These are phyloP conservation scores for Podargus strigoides DNA, from an alignment of 2,797 vertebrate genomes.

Conservation along the genomic window DNA sequence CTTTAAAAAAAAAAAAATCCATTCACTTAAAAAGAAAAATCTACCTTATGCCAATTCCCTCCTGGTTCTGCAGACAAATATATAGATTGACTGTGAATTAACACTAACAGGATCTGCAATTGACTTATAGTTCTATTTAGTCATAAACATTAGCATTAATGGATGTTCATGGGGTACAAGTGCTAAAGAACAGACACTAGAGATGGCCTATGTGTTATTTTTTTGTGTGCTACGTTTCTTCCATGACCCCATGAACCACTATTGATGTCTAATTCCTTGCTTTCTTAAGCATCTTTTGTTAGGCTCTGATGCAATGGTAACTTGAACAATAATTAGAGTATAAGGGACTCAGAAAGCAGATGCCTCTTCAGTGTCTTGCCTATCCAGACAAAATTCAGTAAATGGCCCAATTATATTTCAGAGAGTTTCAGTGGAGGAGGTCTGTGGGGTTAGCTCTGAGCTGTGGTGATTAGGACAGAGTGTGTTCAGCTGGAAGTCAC, in stretches of 20 bases:
- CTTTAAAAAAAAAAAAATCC: neutral
- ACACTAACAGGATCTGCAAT: conserved; percentile 50
- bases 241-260: conserved; percentile 39
- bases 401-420: conserved; percentile 38
- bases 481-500: neutral
- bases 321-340: conserved; percentile 43
- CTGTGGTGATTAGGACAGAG: neutral
- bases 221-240: conserved; percentile 21
- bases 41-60: neutral
- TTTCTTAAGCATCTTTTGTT: conserved; percentile 44
- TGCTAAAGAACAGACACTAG: conserved; percentile 30
- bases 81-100: conserved; percentile 47
- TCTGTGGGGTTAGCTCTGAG: neutral
- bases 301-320: conserved; percentile 11
- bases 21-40: conserved; percentile 26
- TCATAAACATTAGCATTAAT: conserved; percentile 56
- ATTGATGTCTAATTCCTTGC: conserved; percentile 41
- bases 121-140: conserved; percentile 58
- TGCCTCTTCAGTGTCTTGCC: conserved; percentile 20
- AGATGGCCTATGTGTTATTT: conserved; percentile 19
- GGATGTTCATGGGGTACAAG: conserved; percentile 17
- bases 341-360: conserved; percentile 35
- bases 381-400: conserved; percentile 24
- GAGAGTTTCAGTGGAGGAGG: neutral
- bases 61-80: conserved; percentile 4